phyloP scores from a whole-genome alignment of 1,140 invertebrate genomes.

The Drosophila orosa region DNA sequence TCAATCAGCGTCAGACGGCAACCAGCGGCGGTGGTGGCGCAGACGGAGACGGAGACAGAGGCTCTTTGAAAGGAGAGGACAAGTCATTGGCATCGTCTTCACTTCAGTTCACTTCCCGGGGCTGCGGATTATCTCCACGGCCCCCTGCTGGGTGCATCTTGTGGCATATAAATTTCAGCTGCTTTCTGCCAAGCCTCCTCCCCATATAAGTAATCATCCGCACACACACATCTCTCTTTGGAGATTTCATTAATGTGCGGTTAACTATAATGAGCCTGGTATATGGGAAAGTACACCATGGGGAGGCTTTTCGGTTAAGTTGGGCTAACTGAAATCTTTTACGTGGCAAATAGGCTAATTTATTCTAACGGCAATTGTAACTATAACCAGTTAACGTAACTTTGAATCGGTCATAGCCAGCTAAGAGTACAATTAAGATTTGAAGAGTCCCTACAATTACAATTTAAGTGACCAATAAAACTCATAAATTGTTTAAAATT shows the following conservation, averaged over 20 bases:
- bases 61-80: slow-evolving; percentile 22
- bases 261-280: slow-evolving; percentile 72
- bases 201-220: slow-evolving; percentile 22
- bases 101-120: slow-evolving; percentile 8
- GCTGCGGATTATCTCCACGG: slow-evolving; percentile 12
- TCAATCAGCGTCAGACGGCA: slow-evolving; percentile 75
- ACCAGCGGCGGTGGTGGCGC: neutral
- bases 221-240: slow-evolving; percentile 34
- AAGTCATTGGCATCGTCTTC: slow-evolving; percentile 29
- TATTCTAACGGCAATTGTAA: slow-evolving; percentile 26
- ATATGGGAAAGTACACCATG: slow-evolving; percentile 25
- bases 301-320: slow-evolving; percentile 30
- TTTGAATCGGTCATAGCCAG: neutral
- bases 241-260: slow-evolving; percentile 79
- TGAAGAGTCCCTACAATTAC: neutral
- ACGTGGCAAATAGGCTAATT: slow-evolving; percentile 30
- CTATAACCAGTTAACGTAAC: slow-evolving; percentile 14
- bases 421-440: neutral
- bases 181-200: slow-evolving; percentile 32
- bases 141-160: slow-evolving; percentile 42
- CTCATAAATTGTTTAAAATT: neutral
- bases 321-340: slow-evolving; percentile 32
- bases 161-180: slow-evolving; percentile 68
- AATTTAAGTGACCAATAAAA: neutral
- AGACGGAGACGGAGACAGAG: slow-evolving; percentile 1